These are phyloP conservation scores for Actenoides lindsayi DNA, from an alignment of 2,113 vertebrate species.

Conservation along the genomic window DNA sequence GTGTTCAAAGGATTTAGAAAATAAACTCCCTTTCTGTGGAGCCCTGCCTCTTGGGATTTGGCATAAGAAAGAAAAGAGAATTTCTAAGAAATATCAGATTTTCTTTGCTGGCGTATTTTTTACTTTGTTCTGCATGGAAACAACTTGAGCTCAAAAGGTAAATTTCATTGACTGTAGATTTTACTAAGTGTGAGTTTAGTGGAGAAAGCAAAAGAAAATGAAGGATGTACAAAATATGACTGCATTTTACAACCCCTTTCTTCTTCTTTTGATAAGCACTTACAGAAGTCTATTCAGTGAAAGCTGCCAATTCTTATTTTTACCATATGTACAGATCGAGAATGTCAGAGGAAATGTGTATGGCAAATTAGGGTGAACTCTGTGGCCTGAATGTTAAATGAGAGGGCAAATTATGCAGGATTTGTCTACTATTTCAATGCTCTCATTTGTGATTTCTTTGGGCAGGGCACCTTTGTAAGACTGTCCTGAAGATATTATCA, in stretches of 20 bases:
- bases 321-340: neutral
- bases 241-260: slow-evolving; percentile 56
- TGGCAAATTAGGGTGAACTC: slow-evolving; percentile 64
- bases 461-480: slow-evolving; percentile 63
- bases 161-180: slow-evolving; percentile 68
- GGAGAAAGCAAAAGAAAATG: slow-evolving; percentile 19
- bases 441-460: slow-evolving; percentile 57
- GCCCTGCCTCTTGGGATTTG: slow-evolving; percentile 66
- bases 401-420: slow-evolving; percentile 49
- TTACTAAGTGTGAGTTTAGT: slow-evolving; percentile 69
- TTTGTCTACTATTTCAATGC: slow-evolving; percentile 38
- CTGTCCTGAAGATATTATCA: slow-evolving; percentile 71
- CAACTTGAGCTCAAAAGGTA: slow-evolving; percentile 72
- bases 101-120: slow-evolving; percentile 63
- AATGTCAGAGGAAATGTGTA: slow-evolving; percentile 54
- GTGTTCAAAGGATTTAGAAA: slow-evolving; percentile 77
- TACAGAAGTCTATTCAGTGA: slow-evolving; percentile 47
- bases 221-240: slow-evolving; percentile 28
- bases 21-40: slow-evolving; percentile 72
- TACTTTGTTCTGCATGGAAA: slow-evolving; percentile 73
- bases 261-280: slow-evolving; percentile 61
- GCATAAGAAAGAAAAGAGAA: slow-evolving; percentile 72
- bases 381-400: slow-evolving; percentile 65
- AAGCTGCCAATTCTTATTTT: slow-evolving; percentile 63
- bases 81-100: slow-evolving; percentile 72